Conservation (phyloP, 2,797 vertebrate genomes). For the Chelmon rostratus region DNA sequence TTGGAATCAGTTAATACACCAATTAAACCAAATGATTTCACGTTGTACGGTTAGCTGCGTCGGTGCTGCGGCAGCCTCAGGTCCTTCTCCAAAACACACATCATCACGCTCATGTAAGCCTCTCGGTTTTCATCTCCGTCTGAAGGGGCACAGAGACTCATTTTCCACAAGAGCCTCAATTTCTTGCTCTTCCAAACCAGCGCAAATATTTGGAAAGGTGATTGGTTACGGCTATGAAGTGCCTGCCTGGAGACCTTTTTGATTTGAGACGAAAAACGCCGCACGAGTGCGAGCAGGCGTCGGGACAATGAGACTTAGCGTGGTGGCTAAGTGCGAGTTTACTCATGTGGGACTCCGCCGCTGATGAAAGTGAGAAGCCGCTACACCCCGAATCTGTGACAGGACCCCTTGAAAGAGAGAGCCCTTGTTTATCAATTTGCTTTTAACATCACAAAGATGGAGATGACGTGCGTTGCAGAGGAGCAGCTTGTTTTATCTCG, state of each 20-base stretch:
- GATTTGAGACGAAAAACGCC: slow-evolving; percentile 75
- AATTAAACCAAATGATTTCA: slow-evolving; percentile 59
- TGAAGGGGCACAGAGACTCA: slow-evolving; percentile 77
- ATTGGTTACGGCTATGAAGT: slow-evolving; percentile 81
- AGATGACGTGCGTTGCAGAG: slow-evolving; percentile 66
- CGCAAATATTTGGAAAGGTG: slow-evolving; percentile 90
- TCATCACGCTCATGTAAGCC: slow-evolving; percentile 63
- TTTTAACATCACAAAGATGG: slow-evolving; percentile 83
- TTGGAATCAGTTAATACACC: slow-evolving; percentile 42
- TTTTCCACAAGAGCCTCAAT: slow-evolving; percentile 87
- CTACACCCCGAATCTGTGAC: slow-evolving; percentile 84
- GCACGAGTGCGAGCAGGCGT: slow-evolving; percentile 70
- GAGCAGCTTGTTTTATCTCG: slow-evolving; percentile 84
- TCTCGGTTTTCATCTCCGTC: slow-evolving; percentile 80
- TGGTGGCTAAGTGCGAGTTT: slow-evolving; percentile 72
- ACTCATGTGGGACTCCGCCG: slow-evolving; percentile 75
- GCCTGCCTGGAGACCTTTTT: slow-evolving; percentile 72
- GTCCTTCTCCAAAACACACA: slow-evolving; percentile 59
- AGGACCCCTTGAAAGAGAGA: slow-evolving; percentile 79
- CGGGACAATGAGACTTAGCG: slow-evolving; percentile 60
- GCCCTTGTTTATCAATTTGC: slow-evolving; percentile 88
- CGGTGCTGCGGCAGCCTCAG: slow-evolving; percentile 35
- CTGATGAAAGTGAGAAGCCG: slow-evolving; percentile 79
- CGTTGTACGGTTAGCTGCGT: slow-evolving; percentile 32
- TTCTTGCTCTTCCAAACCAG: slow-evolving; percentile 84